Evolutionary conservation across 2,797 vertebrate genomes (phyloP), one percentile per base, ranked within the genome.

Genomic region (Zenarchopterus dispar): DNA sequence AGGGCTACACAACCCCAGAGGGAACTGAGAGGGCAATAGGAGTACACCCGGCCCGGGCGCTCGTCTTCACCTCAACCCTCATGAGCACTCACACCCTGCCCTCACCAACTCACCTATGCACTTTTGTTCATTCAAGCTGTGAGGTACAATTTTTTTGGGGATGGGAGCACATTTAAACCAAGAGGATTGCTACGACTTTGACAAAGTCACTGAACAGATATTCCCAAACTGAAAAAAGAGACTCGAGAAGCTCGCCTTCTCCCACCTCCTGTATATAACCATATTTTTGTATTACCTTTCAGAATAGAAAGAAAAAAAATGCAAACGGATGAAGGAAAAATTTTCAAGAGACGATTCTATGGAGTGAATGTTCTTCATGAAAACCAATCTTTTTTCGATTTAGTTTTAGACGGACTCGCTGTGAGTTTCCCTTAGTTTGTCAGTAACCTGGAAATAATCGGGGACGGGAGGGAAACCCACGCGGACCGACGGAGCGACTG

Each of bases 61-160:
- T 77, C 53, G 72, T 75, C 71, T 76, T 80, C 77, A 77, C 76
- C 81, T 83, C 72, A 22, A 61, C 80, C 81, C 84, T 83, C 86
- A 17, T 16, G 50, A 73, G 83, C 82, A 76, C 87, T 81, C 89
- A 62, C 73, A 77, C 85, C 86, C 85, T 88, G 85, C 89, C 88
- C 89, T 90, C 85, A 87, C 85, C 88, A 82, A 88, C 90, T 93
- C 89, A 88, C 93, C 93, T 93, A 94, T 94, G 93, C 93, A 94
- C 93, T 94, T 94, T 94, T 91, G 90, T 92, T 92, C 87, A 91
- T 92, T 93, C 84, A 88, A 92, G 92, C 92, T 94, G 93, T 94
- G 93, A 94, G 93, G 92, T 93, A 87, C 90, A 83, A 91, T 89
- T 89, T 85, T 83, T 47, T 46, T 18, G 18, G 84, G 85, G 81